A percentile compares a stretch with the other conserved stretches of the same genome.
Conservation (phyloP, 2,888 invertebrate species). For the Homarus gammarus region DNA sequence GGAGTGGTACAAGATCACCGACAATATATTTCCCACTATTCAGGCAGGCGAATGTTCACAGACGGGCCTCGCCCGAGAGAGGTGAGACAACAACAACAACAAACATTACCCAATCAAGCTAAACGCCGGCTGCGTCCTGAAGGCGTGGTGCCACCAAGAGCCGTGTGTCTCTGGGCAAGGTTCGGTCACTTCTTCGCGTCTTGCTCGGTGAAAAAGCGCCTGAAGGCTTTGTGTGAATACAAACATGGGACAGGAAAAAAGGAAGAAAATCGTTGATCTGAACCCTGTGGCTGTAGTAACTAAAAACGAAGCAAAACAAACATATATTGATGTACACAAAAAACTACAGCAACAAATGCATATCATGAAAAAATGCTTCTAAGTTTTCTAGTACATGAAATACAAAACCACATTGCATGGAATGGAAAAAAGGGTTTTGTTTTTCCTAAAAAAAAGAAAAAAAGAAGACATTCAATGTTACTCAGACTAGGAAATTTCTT, state of each 20-base stretch:
- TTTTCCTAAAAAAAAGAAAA: too few relatives aligned
- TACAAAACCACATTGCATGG: too few relatives aligned
- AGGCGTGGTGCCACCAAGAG: background rate
- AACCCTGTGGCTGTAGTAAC: background rate
- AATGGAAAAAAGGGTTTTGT: too few relatives aligned
- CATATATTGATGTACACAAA: background rate
- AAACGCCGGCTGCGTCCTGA: too few relatives aligned
- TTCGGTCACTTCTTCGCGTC: conserved; percentile 49
- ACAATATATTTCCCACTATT: background rate
- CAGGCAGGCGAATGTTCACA: background rate
- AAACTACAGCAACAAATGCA: background rate
- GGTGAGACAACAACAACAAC: background rate
- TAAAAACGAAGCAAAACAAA: background rate
- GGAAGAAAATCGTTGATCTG: background rate
- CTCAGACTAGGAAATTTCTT: too few relatives aligned
- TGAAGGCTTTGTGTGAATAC: conserved; percentile 46
- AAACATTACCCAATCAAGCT: background rate
- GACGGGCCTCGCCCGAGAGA: background rate
- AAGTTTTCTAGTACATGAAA: too few relatives aligned
- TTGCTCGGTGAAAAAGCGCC: conserved; percentile 29
- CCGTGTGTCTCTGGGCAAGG: conserved; percentile 44
- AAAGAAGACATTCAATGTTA: too few relatives aligned
- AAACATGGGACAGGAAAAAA: background rate
- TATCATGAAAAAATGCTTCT: background rate
- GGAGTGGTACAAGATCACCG: background rate